Conservation (phyloP, 2,888 invertebrate species). For the Sacculina carcini region DNA sequence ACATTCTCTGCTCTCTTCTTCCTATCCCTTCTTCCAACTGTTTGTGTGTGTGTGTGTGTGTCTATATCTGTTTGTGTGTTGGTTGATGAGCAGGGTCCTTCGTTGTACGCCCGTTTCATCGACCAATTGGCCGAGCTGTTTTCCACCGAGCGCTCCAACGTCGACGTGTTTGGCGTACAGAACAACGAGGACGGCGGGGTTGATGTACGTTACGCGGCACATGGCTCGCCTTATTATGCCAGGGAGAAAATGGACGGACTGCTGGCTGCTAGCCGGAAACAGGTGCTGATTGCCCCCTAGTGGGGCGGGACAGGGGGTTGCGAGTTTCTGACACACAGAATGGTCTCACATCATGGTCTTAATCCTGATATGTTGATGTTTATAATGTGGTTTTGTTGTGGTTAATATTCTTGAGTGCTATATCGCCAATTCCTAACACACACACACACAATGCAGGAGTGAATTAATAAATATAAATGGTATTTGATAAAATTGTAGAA, state of each 20-base stretch:
- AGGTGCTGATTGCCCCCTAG: neutral
- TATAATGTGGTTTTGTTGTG: no score
- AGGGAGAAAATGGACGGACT: slow-evolving; percentile 66
- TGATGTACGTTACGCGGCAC: slow-evolving; percentile 73
- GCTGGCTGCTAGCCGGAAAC: slow-evolving; percentile 29
- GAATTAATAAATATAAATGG: no score
- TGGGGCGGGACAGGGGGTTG: neutral
- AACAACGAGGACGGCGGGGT: slow-evolving; percentile 24
- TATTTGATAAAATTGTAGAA: no score
- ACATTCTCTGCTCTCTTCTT: no score
- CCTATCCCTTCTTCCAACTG: no score
- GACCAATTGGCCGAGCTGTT: slow-evolving; percentile 36
- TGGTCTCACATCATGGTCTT: no score
- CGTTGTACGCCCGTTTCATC: neutral
- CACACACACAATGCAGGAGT: no score
- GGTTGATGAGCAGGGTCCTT: neutral
- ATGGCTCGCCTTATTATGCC: slow-evolving; percentile 76
- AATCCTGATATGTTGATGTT: no score
- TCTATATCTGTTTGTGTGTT: no score
- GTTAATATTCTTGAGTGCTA: no score
- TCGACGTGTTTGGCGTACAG: slow-evolving; percentile 79
- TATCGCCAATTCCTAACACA: no score
- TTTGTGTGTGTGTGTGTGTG: no score
- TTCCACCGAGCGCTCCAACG: slow-evolving; percentile 49
- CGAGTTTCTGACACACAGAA: neutral